Evolutionary conservation across 2,113 vertebrate species (phyloP), one percentile per base, ranked within the genome.

Genomic region (Nesoenas mayeri): DNA sequence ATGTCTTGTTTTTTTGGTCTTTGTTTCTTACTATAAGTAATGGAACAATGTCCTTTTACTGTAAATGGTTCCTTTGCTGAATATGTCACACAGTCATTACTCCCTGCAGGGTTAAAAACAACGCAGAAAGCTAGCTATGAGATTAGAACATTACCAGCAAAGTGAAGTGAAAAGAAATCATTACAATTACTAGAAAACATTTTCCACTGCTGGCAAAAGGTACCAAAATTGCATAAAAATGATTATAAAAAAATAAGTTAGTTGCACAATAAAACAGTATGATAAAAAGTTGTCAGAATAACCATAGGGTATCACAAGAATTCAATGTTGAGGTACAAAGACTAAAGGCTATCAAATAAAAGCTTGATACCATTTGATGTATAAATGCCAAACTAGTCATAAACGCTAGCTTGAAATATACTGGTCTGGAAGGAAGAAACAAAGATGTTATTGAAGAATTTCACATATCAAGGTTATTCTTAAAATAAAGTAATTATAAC

Each of bases 81-180:
- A 73, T 90, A 61, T 93, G 64, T 94, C 85, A 79, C 92, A 81
- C 61, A 75, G 51, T 81, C 72, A 32, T 89, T 90, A 73, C 62
- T 96, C 82, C 82, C 95, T 74, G 82, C 72, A 85, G 83, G 75
- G 79, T 91, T 91, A 81, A 94, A 96, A 95, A 91, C 83, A 90
- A 71, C 47, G 58, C 21, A 73, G 72, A 94, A 84, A 69, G 13
- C 88, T 85, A 85, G 54, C 72, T 71, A 53, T 3, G 10, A 85
- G 75, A 89, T 89, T 92, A 94, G 53, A 94, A 74, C 50, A 19
- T 62, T 64, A 47, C 44, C 54, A 88, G 89, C 58, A 90, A 80
- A 70, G 38, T 57, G 50, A 80, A 85, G 77, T 62, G 83, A 62
- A 88, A 93, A 84, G 56, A 84, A 95, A 54, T 58, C 42, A 32